Evolutionary conservation across 2,888 invertebrate genomes (phyloP).

Genomic region (Bombylius major): DNA sequence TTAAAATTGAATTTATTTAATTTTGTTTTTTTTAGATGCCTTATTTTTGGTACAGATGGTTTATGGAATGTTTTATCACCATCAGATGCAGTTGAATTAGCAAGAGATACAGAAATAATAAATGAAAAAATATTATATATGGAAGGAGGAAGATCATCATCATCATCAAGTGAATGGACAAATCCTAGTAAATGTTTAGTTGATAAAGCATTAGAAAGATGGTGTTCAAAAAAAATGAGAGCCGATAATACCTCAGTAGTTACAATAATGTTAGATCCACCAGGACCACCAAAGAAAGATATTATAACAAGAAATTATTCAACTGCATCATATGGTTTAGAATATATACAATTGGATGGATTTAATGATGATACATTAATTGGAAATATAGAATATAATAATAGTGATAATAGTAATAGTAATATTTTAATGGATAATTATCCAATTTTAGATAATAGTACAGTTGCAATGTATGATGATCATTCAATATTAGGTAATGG

Average conservation of each 20-base stretch:
- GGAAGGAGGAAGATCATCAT: constrained; percentile 19
- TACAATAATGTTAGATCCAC: constrained; percentile 76
- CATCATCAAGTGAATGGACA: constrained; percentile 45
- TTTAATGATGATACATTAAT: neutral
- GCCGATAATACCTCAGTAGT: constrained; percentile 96
- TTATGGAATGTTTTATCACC: constrained; percentile 91
- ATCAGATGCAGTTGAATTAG: constrained; percentile 69
- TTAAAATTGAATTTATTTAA: neutral
- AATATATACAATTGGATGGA: constrained; percentile 18
- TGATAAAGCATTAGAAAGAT: constrained; percentile 64
- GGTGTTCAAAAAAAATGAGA: constrained; percentile 73
- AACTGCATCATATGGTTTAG: constrained; percentile 20
- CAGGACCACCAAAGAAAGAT: constrained; percentile 62
- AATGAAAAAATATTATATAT: constrained; percentile 49
- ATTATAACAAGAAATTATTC: constrained; percentile 40
- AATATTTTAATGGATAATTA: neutral
- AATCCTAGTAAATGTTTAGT: constrained; percentile 89
- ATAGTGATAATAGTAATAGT: neutral
- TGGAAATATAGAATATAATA: neutral
- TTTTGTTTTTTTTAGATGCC: constrained; percentile 45
- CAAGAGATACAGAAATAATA: constrained; percentile 67
- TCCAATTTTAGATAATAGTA: neutral
- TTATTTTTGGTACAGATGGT: constrained; percentile 94
- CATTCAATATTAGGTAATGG: neutral
- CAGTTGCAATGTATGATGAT: constrained; percentile 2